A percentile compares a stretch with the other conserved stretches of the same genome.
These are phyloP conservation scores for Buathra laborator DNA, from an alignment of 2,888 invertebrate species.

Conservation along the genomic window DNA sequence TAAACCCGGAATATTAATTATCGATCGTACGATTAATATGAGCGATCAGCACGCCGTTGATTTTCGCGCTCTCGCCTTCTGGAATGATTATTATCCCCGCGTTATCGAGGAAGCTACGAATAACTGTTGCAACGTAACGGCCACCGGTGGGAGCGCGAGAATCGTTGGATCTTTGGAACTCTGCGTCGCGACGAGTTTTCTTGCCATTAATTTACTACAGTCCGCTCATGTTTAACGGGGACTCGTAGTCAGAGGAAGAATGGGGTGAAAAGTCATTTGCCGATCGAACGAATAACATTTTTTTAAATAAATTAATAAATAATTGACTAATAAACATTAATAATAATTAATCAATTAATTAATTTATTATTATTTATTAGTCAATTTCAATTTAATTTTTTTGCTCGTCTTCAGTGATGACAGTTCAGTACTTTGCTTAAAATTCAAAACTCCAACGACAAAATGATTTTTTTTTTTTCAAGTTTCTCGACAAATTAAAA, in stretches of 20 bases:
- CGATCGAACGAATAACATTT: background rate
- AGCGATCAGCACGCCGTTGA: conserved; percentile 89
- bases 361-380: too few species aligned
- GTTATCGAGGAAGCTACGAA: conserved; percentile 89
- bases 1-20: conserved; percentile 90
- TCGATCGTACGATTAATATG: conserved; percentile 93
- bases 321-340: too few species aligned
- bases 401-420: too few species aligned
- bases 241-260: background rate
- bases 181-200: conserved; percentile 58
- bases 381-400: too few species aligned
- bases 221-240: conserved; percentile 41
- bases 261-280: background rate
- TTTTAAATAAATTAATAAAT: too few species aligned
- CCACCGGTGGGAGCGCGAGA: conserved; percentile 50
- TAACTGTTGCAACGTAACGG: conserved; percentile 90
- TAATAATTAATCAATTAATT: too few species aligned
- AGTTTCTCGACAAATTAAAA: background rate
- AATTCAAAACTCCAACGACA: background rate
- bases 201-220: conserved; percentile 45
- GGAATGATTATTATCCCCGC: conserved; percentile 94
- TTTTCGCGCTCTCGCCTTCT: conserved; percentile 92
- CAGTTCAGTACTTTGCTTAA: too few species aligned
- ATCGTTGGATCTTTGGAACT: conserved; percentile 36
- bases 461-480: background rate